Base-by-base conservation (phyloP, 2,797 vertebrate genomes). In the Dendrocincla tyrannina region DNA sequence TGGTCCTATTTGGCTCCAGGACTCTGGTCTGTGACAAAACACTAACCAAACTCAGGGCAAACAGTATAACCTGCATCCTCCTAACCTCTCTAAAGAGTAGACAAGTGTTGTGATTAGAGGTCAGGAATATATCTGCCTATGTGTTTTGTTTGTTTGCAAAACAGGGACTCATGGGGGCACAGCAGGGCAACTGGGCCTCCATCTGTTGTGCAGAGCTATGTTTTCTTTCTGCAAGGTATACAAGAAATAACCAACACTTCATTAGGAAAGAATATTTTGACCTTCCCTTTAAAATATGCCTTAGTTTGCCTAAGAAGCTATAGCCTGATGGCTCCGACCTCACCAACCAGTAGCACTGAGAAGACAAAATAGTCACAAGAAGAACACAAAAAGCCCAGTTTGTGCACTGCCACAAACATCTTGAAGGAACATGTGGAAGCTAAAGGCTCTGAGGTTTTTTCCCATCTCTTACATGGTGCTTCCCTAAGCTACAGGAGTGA, bases 151-250 rank as follows among this genome's bases (percentile, higher is more conserved):
- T 53, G 46, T 70, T 74, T 89, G 75, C 10, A 4, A 60, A 95
- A 77, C 52, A 80, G 30, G 49, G 75, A 60, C 94, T 89, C 78
- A n/a, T 0, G 11, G 78, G 72, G 52, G 72, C 89, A 85, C 91
- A 92, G 94, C 95, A 95, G 88, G 86, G 85, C 63, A 76, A 33
- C 44, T 14, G 85, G 80, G 55, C 49, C 44, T 95, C 94, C 94
- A 96, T 92, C 94, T 97, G 93, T 80, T 83, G 75, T 92, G 85
- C 9, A 4, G 32, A 89, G 33, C 37, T 77, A 27, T 13, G 10
- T 3, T 67, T 60, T 66, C 52, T 88, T 93, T 68, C 60, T 96
- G 94, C 73, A 91, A 94, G 68, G n/a, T 92, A 46, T 46, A 87
- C 70, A 96, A 89, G 86, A 94, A 94, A 92, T 32, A 93, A 53